A percentile compares a stretch with the other conserved stretches of the same genome.
Conservation (phyloP, 1,140 invertebrate genomes). For the Lasioglossum albipes region DNA sequence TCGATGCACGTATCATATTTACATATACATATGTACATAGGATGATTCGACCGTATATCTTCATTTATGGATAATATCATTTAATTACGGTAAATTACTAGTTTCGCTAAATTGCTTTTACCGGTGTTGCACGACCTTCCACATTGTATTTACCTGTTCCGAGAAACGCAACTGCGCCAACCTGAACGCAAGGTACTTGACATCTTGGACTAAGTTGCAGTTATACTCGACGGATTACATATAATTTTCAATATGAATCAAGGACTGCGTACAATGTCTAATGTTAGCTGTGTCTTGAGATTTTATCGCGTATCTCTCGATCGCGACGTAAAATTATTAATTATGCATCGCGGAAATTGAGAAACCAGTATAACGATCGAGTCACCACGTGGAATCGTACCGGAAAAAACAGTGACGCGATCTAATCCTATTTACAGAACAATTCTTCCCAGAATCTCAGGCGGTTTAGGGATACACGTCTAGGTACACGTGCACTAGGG, state of each 20-base stretch:
- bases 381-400: constrained; percentile 4
- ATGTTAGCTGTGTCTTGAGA: too few relatives aligned
- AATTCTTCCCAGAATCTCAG: not conserved
- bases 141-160: not conserved
- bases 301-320: not conserved
- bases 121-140: not conserved
- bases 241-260: too few relatives aligned
- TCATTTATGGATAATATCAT: too few relatives aligned
- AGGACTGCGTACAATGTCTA: too few relatives aligned
- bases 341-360: not conserved
- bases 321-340: not conserved
- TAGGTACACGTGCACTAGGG: too few relatives aligned
- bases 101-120: not conserved
- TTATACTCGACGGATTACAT: too few relatives aligned
- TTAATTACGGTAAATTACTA: not conserved
- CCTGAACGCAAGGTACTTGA: not conserved
- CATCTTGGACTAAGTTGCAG: too few relatives aligned
- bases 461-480: too few relatives aligned
- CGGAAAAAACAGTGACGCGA: constrained; percentile 5
- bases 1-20: too few relatives aligned
- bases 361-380: not conserved
- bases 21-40: too few relatives aligned
- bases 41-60: too few relatives aligned
- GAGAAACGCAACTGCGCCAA: not conserved
- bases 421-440: not conserved